Conservation (phyloP, 2,797 vertebrate genomes). For the Zalophus californianus region DNA sequence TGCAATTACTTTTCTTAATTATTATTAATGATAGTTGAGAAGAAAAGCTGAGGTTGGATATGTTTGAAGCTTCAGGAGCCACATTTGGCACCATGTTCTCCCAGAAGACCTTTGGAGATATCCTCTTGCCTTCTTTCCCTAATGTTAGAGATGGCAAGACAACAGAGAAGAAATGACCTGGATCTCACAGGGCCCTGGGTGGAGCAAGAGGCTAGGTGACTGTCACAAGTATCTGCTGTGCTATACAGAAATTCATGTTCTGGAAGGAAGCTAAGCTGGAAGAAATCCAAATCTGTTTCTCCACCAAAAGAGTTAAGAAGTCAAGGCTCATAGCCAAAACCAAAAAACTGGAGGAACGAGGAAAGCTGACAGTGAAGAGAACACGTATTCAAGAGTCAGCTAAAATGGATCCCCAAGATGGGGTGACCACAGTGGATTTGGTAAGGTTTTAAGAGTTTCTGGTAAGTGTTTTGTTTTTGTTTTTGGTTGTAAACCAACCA, state of each 20-base stretch:
- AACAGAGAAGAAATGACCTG: not conserved
- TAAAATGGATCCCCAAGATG: not conserved
- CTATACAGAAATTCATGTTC: not conserved
- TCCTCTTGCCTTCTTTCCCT: not conserved
- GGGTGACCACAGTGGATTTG: not conserved
- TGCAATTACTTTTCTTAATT: not conserved
- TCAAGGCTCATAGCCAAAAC: not conserved
- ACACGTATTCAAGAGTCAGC: not conserved
- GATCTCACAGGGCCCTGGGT: not conserved
- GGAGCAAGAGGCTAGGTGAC: not conserved
- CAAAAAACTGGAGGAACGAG: not conserved
- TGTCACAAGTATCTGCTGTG: not conserved
- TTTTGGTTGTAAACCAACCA: not conserved
- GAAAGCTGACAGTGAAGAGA: not conserved
- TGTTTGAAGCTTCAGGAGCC: not conserved
- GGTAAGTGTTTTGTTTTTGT: not conserved
- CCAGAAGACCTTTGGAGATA: not conserved
- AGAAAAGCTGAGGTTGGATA: not conserved
- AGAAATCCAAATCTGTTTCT: not conserved
- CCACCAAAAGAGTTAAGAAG: not conserved
- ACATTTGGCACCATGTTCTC: not conserved
- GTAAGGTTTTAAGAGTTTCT: not conserved
- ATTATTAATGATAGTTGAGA: not conserved
- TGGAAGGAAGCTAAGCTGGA: not conserved
- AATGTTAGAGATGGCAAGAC: not conserved